These are phyloP conservation scores for Poecilobothrus nobilitatus DNA, from an alignment of 2,888 invertebrate genomes.

Conservation along the genomic window DNA sequence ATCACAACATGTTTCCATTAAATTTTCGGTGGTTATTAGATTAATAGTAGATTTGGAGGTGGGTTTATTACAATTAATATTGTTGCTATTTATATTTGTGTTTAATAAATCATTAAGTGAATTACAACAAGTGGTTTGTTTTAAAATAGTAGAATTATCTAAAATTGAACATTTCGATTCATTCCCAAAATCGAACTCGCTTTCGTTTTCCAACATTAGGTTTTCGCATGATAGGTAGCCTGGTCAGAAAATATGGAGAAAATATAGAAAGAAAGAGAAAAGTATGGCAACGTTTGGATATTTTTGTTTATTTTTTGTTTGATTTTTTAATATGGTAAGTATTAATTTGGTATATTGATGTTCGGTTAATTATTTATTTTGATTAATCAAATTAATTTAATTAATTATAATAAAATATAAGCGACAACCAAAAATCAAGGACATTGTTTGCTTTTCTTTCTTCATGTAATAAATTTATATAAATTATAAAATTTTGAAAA, in stretches of 20 bases:
- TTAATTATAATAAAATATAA: conserved; percentile 16
- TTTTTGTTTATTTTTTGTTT: neutral
- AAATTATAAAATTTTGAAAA: neutral
- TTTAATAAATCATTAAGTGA: neutral
- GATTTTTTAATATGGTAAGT: conserved; percentile 9
- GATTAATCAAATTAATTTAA: conserved; percentile 9
- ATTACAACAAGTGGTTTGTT: neutral
- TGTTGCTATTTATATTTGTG: neutral
- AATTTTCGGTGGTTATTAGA: neutral
- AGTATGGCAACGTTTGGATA: conserved; percentile 4
- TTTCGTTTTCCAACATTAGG: conserved; percentile 23
- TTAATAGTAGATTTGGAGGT: neutral
- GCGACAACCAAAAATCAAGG: conserved; percentile 31
- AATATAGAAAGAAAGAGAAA: conserved; percentile 7
- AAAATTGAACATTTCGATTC: conserved; percentile 17
- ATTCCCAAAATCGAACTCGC: conserved; percentile 27
- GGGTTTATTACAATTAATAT: neutral
- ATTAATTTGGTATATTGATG: neutral
- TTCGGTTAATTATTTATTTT: neutral
- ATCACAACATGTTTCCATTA: neutral
- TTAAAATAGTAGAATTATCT: conserved; percentile 12
- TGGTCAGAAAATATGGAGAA: neutral
- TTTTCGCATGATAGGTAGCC: conserved; percentile 11
- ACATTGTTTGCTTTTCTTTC: conserved; percentile 4
- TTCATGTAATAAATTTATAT: neutral